A percentile compares a stretch with the other conserved stretches of the same genome.
These are phyloP conservation scores for Glossophaga mutica DNA, from an alignment of 2,797 vertebrate genomes.

Conservation along the genomic window DNA sequence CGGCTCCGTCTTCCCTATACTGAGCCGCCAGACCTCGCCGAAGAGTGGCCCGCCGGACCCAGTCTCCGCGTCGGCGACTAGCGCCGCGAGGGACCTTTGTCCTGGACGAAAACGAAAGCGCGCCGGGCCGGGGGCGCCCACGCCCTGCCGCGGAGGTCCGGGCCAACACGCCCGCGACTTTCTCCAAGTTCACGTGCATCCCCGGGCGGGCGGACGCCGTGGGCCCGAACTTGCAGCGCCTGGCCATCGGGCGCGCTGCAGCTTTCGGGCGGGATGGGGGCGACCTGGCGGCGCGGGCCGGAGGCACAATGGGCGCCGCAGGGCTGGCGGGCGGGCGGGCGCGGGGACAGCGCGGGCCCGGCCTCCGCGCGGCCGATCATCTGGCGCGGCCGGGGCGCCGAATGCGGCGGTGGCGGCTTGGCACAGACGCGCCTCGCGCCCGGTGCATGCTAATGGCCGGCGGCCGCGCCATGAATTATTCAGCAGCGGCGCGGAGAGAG, in stretches of 20 bases:
- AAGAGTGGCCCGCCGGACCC: neutral
- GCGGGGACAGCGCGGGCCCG: slow-evolving; percentile 82
- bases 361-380: slow-evolving; percentile 79
- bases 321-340: slow-evolving; percentile 53
- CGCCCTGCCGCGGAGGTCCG: slow-evolving; percentile 47
- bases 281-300: slow-evolving; percentile 28
- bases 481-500: slow-evolving; percentile 81
- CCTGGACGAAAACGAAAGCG: slow-evolving; percentile 63
- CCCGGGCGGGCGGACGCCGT: neutral
- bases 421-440: slow-evolving; percentile 96
- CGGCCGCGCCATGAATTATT: slow-evolving; percentile 95
- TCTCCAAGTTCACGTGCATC: slow-evolving; percentile 71
- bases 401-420: slow-evolving; percentile 89
- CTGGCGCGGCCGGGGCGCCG: slow-evolving; percentile 91
- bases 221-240: slow-evolving; percentile 40
- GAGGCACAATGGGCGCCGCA: neutral
- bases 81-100: slow-evolving; percentile 65
- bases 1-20: neutral
- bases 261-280: neutral
- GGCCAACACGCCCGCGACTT: slow-evolving; percentile 53
- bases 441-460: slow-evolving; percentile 95
- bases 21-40: neutral
- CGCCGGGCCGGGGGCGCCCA: slow-evolving; percentile 36
- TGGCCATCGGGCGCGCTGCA: slow-evolving; percentile 62
- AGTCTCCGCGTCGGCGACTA: neutral